Base-by-base conservation (phyloP, 2,888 invertebrate genomes). In the Heliconius ethilla region DNA sequence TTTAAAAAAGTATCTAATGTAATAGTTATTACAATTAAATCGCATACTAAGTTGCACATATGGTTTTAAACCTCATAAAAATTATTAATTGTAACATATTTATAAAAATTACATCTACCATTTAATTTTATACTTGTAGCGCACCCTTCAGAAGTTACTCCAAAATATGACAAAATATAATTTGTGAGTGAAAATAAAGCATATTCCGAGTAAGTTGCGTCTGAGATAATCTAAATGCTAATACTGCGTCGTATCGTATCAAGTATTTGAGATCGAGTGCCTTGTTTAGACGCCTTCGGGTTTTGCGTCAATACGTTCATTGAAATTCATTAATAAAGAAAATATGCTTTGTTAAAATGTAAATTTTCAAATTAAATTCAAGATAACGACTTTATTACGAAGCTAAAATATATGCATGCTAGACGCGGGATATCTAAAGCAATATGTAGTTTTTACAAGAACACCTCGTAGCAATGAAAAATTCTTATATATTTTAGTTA, bases 141-240 rank as follows among this genome's bases (percentile, higher is more conserved):
- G 11, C 13, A 63, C 18, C 25, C 62, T 33, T 18, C 63, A 63
- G 74, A 25, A 74, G 74, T 40, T 37, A 25, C 33, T 37, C 33
- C 22, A 18, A 63, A 25, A 73, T 51, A 29, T 45, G 33, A 45
- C 59, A 66, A 27, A 76, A 70, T 22, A 75, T 75, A 81, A 75
- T 77, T 80, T 77, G 75, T 69, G 76, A 83, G 51, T 76, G 83
- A 82, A 82, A 83, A 85, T 85, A 84, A 86, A 86, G 85, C 86
- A 85, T 84, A 82, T 82, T 81, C 83, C 80, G 81, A 83, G 83
- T 84, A 88, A 77, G 87, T 88, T 90, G 89, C 85, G 81, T 80
- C 84, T 87, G 86, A 89, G 88, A 91, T 91, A 90, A 92, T 92
- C 91, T 92, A 92, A 90, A 92, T 92, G 92, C 91, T 90, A 92